phyloP scores from a whole-genome alignment of 1,140 invertebrate genomes.

The Campoletis sonorensis region DNA sequence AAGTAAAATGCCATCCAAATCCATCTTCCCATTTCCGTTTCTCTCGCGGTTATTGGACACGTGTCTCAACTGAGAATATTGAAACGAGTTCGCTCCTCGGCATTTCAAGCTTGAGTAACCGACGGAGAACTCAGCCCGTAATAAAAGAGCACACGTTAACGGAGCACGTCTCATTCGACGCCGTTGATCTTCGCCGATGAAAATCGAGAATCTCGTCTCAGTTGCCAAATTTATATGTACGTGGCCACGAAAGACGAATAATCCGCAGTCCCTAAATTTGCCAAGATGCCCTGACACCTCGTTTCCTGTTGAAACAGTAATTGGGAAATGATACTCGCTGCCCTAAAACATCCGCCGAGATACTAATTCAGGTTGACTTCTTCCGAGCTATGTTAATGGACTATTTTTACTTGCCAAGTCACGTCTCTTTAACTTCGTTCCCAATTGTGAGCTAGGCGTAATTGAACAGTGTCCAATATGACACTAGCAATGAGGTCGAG shows the following conservation, averaged over 20 bases:
- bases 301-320: background rate
- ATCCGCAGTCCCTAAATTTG: background rate
- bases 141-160: background rate
- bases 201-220: no score
- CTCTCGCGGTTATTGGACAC: slow-evolving; percentile 9
- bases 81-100: background rate
- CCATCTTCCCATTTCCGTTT: slow-evolving; percentile 5
- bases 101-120: background rate
- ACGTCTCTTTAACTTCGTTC: background rate
- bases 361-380: background rate
- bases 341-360: background rate
- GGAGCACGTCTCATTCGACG: background rate
- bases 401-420: background rate
- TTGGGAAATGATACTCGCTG: background rate
- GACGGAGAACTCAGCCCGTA: background rate
- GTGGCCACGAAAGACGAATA: no score
- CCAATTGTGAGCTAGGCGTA: background rate
- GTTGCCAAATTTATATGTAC: no score
- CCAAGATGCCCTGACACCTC: background rate
- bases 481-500: background rate
- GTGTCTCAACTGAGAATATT: slow-evolving; percentile 27
- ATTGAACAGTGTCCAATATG: background rate
- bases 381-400: background rate
- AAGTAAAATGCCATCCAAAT: slow-evolving; percentile 8
- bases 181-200: no score